A percentile compares a stretch with the other conserved stretches of the same genome.
phyloP scores from a whole-genome alignment of 2,797 vertebrate species.

The Aulostomus chinensis region DNA sequence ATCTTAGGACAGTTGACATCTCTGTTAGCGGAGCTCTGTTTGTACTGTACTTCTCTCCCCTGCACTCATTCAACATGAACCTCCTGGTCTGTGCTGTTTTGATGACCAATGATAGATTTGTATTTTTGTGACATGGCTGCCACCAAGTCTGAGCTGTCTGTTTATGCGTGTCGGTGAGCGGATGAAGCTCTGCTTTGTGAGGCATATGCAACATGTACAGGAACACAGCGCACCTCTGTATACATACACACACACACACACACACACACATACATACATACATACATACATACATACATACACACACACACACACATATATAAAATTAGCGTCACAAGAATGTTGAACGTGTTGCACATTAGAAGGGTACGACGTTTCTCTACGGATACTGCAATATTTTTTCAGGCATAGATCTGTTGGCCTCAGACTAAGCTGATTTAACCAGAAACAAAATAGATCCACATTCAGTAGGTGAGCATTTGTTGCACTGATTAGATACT shows the following conservation, averaged over 20 bases:
- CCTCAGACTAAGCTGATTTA: conserved; percentile 7
- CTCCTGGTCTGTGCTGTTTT: conserved; percentile 9
- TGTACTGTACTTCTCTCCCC: not conserved
- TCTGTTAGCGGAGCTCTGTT: not conserved
- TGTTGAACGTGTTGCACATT: conserved; percentile 47
- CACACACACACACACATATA: too few relatives aligned
- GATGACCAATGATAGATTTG: conserved; percentile 14
- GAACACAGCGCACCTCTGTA: conserved; percentile 49
- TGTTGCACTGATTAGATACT: too few relatives aligned
- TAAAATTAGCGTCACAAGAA: conserved; percentile 38
- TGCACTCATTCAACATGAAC: conserved; percentile 10
- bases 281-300: too few relatives aligned
- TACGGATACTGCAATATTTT: conserved; percentile 49
- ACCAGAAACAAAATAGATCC: conserved; percentile 4
- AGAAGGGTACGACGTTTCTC: conserved; percentile 38
- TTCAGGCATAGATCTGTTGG: conserved; percentile 25
- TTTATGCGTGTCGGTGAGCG: conserved; percentile 20
- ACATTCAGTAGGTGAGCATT: not conserved
- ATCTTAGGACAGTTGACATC: not conserved
- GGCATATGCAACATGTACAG: conserved; percentile 62
- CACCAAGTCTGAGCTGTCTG: conserved; percentile 1
- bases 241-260: too few relatives aligned
- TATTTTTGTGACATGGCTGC: conserved; percentile 19
- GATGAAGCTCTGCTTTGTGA: conserved; percentile 35
- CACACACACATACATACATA: too few relatives aligned